Evolutionary conservation across 2,888 invertebrate genomes (phyloP).

Genomic region (Synergus itoensis): DNA sequence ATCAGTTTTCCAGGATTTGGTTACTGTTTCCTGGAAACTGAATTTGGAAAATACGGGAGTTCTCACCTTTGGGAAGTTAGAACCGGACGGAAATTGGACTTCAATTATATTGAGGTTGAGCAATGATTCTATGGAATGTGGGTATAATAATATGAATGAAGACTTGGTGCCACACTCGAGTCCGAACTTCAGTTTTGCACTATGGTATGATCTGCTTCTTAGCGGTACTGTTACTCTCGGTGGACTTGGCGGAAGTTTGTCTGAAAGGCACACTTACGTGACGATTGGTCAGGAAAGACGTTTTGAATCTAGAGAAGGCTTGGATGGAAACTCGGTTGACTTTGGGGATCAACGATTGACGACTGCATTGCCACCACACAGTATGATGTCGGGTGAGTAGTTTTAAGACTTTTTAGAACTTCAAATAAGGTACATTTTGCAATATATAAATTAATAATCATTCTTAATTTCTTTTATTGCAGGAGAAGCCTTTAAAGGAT

Average conservation of each 20-base stretch:
- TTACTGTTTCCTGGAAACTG: constrained; percentile 85
- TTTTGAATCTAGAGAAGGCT: constrained; percentile 60
- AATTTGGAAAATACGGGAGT: constrained; percentile 74
- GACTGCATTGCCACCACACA: constrained; percentile 68
- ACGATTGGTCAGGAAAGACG: constrained; percentile 62
- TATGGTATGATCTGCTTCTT: constrained; percentile 74
- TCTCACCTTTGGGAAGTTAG: constrained; percentile 81
- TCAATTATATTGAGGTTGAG: constrained; percentile 81
- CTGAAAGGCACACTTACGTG: constrained; percentile 68
- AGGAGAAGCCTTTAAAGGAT: constrained; percentile 84
- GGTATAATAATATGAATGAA: constrained; percentile 67
- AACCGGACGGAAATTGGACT: constrained; percentile 84
- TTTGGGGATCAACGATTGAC: constrained; percentile 70
- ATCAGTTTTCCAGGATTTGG: constrained; percentile 85
- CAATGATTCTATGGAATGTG: constrained; percentile 71
- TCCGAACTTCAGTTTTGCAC: constrained; percentile 69
- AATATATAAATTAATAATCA: not conserved
- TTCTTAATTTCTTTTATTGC: constrained; percentile 19
- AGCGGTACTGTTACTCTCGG: constrained; percentile 72
- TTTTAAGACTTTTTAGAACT: not conserved
- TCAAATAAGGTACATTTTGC: not conserved
- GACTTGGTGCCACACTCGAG: constrained; percentile 64
- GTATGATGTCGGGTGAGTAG: constrained; percentile 69
- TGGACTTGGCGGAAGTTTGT: constrained; percentile 65
- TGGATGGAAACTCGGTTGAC: constrained; percentile 72